Evolutionary conservation across 2,888 invertebrate genomes (phyloP).

Genomic region (Luffia ferchaultella): DNA sequence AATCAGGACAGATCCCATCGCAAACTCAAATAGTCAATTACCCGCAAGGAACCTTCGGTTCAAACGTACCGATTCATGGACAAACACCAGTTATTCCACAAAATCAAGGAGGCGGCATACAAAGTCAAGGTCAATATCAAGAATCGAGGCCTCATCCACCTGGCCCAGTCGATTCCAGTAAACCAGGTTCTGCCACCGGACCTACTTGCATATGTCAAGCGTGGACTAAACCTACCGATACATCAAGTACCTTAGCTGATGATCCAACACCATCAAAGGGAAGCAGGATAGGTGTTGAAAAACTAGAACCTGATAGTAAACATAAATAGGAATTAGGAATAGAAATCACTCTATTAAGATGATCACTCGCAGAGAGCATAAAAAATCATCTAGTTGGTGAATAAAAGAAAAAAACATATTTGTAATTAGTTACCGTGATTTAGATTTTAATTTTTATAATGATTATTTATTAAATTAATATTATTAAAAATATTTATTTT

Average conservation of each 20-base stretch:
- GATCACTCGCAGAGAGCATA: no score
- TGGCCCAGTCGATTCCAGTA: not conserved
- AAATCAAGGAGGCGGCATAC: not conserved
- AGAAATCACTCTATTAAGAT: no score
- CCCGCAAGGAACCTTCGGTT: not conserved
- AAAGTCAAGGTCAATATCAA: not conserved
- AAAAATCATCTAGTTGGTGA: no score
- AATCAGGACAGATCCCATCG: not conserved
- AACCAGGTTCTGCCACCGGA: constrained; percentile 10
- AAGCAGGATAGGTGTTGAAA: constrained; percentile 15
- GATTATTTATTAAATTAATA: no score
- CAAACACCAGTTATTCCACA: not conserved
- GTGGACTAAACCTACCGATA: constrained; percentile 43
- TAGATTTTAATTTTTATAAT: no score
- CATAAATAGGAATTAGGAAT: no score
- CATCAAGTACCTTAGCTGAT: constrained; percentile 17
- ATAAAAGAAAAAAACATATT: no score
- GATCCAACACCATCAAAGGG: constrained; percentile 19
- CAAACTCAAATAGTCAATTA: not conserved
- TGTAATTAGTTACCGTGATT: no score
- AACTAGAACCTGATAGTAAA: not conserved
- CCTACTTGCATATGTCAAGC: constrained; percentile 46
- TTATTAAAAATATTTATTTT: no score
- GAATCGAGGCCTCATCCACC: not conserved
- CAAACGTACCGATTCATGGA: not conserved